phyloP scores from a whole-genome alignment of 2,888 invertebrate genomes.

The Argynnis bischoffii region DNA sequence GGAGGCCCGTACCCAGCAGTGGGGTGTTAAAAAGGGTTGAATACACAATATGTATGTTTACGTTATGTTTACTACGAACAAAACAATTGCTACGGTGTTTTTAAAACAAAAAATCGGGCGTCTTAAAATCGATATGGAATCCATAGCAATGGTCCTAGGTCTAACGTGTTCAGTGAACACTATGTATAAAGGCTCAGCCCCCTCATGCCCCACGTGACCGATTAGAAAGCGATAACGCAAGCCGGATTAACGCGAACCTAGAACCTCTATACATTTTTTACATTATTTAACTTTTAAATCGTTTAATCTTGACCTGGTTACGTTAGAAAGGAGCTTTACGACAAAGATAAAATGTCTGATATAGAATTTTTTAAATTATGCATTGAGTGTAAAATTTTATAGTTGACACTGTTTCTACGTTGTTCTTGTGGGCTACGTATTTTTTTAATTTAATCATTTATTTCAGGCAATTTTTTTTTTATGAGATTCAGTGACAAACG shows the following conservation, averaged over 20 bases:
- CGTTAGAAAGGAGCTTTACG: background rate
- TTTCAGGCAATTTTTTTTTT: too few relatives aligned
- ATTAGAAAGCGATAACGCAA: constrained; percentile 41
- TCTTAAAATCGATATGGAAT: constrained; percentile 31
- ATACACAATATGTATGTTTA: too few relatives aligned
- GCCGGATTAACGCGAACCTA: constrained; percentile 36
- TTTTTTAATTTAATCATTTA: too few relatives aligned
- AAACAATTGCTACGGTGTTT: background rate
- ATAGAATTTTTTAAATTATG: constrained; percentile 4
- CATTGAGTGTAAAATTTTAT: background rate
- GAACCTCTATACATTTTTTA: constrained; percentile 20
- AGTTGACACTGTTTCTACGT: background rate
- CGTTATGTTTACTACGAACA: too few relatives aligned
- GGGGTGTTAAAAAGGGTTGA: too few relatives aligned
- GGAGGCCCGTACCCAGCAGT: too few relatives aligned
- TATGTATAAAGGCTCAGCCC: constrained; percentile 15
- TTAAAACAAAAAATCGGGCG: background rate
- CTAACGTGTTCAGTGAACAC: constrained; percentile 8
- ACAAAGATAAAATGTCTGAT: constrained; percentile 1
- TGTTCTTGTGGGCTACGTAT: too few relatives aligned
- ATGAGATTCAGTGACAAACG: too few relatives aligned
- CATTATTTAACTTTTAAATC: constrained; percentile 23
- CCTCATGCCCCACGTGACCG: constrained; percentile 30
- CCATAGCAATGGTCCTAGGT: constrained; percentile 30
- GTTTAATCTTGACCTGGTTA: constrained; percentile 20